phyloP scores from a whole-genome alignment of 2,888 invertebrate species.

The Asteroscopus sphinx region DNA sequence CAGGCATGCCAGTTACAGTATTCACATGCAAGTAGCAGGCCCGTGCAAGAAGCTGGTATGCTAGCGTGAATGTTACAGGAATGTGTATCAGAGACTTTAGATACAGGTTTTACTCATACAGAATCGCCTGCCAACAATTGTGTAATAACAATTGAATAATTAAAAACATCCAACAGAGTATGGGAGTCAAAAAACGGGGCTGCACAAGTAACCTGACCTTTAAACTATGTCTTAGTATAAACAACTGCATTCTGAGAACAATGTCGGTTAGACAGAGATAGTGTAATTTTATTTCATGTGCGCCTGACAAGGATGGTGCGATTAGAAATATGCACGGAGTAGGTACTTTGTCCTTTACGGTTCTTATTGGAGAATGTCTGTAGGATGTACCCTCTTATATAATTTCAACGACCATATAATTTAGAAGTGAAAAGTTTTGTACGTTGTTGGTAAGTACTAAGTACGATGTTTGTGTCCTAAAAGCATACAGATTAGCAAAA shows the following conservation, averaged over 20 bases:
- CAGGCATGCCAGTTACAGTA: too few relatives aligned
- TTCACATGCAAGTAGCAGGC: too few relatives aligned
- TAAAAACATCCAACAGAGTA: slow-evolving; percentile 13
- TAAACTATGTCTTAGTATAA: slow-evolving; percentile 43
- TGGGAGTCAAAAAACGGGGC: slow-evolving; percentile 33
- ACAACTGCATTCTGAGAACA: slow-evolving; percentile 58
- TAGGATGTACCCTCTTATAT: slow-evolving; percentile 4
- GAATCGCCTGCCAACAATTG: too few relatives aligned
- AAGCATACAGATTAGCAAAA: not conserved
- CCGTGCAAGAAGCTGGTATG: too few relatives aligned
- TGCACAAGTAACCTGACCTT: slow-evolving; percentile 44
- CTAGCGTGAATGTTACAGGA: too few relatives aligned
- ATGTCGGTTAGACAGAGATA: slow-evolving; percentile 39
- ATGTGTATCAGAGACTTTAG: too few relatives aligned
- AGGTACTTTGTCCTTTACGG: slow-evolving; percentile 16
- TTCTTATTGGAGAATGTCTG: slow-evolving; percentile 18
- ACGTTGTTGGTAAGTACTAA: not conserved
- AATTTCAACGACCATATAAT: too few relatives aligned
- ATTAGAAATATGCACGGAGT: slow-evolving; percentile 33
- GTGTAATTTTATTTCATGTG: not conserved
- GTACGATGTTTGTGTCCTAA: not conserved
- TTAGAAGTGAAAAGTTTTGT: not conserved
- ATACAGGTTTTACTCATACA: too few relatives aligned
- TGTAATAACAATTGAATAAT: slow-evolving; percentile 1
- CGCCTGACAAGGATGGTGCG: slow-evolving; percentile 29